Conservation (phyloP, 2,888 invertebrate species). For the Orgyia antiqua region DNA sequence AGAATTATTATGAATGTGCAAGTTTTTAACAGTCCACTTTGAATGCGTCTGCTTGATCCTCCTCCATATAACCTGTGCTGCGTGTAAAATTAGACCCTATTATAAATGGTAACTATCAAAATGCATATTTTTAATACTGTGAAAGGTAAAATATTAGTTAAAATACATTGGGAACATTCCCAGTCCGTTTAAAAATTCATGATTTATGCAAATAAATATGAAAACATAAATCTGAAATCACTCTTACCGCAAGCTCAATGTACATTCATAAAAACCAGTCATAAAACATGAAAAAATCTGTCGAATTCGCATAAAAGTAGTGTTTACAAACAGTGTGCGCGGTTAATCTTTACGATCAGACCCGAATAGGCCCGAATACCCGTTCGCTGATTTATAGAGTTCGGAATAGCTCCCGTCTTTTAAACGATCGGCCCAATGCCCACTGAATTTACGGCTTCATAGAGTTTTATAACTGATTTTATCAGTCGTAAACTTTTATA, state of each 20-base stretch:
- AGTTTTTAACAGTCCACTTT: too few species aligned
- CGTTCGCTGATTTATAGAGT: constrained; percentile 66
- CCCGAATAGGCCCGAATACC: constrained; percentile 53
- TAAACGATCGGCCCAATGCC: constrained; percentile 48
- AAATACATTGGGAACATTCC: too few species aligned
- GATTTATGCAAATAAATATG: constrained; percentile 20
- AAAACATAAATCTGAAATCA: constrained; percentile 24
- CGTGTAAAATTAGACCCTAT: too few species aligned
- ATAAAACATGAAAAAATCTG: constrained; percentile 43
- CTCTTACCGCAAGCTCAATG: constrained; percentile 26
- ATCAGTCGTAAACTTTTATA: constrained; percentile 71
- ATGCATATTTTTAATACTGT: too few species aligned
- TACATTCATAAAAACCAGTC: constrained; percentile 42
- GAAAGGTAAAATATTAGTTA: too few species aligned
- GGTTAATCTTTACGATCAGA: constrained; percentile 64
- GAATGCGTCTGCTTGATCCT: too few species aligned
- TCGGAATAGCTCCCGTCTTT: constrained; percentile 65
- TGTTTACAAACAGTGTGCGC: constrained; percentile 66
- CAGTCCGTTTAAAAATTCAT: too few species aligned
- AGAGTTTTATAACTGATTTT: constrained; percentile 74
- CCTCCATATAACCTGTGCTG: too few species aligned
- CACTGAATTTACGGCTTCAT: constrained; percentile 63
- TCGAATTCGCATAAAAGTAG: constrained; percentile 55
- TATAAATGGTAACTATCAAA: too few species aligned
- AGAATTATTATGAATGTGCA: too few species aligned